phyloP scores from a whole-genome alignment of 2,113 vertebrate genomes.

The Numida meleagris region DNA sequence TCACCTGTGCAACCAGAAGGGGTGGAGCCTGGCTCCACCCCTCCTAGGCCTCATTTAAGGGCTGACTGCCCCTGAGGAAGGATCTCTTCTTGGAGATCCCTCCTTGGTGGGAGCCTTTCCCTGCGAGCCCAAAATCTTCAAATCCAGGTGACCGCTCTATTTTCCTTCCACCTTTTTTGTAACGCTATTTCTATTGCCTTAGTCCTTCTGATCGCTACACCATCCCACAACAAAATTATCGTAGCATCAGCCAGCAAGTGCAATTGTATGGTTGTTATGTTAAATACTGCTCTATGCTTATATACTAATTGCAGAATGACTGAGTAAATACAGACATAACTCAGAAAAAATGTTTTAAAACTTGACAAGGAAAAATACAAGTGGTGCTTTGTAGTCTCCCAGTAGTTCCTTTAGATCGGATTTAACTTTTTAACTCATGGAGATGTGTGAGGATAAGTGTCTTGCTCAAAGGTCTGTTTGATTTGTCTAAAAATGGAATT shows the following conservation, averaged over 20 bases:
- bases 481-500: background rate
- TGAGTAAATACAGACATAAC: background rate
- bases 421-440: background rate
- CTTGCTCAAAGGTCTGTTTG: background rate
- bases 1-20: too few relatives aligned
- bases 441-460: background rate
- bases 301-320: background rate
- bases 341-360: background rate
- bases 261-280: background rate
- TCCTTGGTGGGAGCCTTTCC: too few relatives aligned
- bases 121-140: too few relatives aligned
- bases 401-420: background rate
- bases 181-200: too few relatives aligned
- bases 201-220: too few relatives aligned
- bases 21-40: too few relatives aligned
- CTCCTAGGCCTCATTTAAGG: too few relatives aligned
- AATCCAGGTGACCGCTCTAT: too few relatives aligned
- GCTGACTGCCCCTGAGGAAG: too few relatives aligned
- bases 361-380: background rate
- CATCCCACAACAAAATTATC: background rate
- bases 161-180: too few relatives aligned
- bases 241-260: background rate
- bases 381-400: background rate
- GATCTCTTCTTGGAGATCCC: too few relatives aligned
- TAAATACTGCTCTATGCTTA: background rate